Percentiles rank a stretch among this genome's conserved stretches.
Conservation (phyloP, 2,888 invertebrate species). For the Machimus atricapillus region DNA sequence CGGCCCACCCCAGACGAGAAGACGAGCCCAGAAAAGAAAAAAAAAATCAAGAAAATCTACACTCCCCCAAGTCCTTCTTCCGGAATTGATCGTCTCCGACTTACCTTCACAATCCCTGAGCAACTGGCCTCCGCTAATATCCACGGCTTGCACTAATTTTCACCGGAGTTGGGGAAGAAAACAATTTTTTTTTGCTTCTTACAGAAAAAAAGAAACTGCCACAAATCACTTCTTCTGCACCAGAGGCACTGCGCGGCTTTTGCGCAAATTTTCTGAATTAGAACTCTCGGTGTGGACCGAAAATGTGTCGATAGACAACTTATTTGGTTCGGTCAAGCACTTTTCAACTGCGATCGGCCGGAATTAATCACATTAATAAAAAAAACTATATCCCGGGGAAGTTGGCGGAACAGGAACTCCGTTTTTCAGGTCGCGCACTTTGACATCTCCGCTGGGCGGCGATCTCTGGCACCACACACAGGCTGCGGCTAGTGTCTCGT, state of each 20-base stretch:
- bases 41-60: too few species aligned
- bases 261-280: neutral
- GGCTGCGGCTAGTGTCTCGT: neutral
- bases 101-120: neutral
- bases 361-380: neutral
- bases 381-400: neutral
- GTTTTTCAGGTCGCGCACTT: constrained; percentile 33
- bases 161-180: neutral
- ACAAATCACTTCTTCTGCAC: neutral
- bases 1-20: constrained; percentile 28
- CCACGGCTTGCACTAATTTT: neutral
- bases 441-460: constrained; percentile 15
- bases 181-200: neutral
- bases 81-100: neutral
- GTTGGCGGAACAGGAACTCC: neutral
- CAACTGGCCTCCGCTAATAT: neutral
- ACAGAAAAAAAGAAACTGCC: neutral
- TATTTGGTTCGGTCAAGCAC: neutral
- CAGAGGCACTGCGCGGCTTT: neutral
- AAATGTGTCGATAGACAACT: neutral
- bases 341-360: neutral
- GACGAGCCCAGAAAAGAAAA: neutral
- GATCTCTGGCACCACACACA: neutral
- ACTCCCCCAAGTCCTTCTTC: neutral
- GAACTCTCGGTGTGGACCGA: neutral